A percentile compares a stretch with the other conserved stretches of the same genome.
Evolutionary conservation across 1,140 invertebrate species (phyloP).

Genomic region (Lordiphosa stackelbergi): DNA sequence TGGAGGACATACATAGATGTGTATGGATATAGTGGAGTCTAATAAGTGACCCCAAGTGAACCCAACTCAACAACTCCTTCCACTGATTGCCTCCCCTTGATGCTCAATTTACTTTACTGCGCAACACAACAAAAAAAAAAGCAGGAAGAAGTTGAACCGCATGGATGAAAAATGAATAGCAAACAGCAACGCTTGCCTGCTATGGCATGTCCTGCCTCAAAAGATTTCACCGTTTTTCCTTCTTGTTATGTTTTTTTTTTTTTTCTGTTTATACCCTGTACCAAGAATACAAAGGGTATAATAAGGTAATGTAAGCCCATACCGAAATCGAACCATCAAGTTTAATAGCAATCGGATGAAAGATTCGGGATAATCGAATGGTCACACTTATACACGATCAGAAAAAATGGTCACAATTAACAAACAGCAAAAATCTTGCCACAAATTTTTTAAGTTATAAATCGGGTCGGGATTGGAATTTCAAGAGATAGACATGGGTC

Average conservation of each 20-base stretch:
- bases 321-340: no score
- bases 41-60: conserved; percentile 41
- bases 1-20: not conserved
- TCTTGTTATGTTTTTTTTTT: not conserved
- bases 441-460: no score
- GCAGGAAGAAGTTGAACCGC: conserved; percentile 29
- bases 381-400: no score
- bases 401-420: no score
- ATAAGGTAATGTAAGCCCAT: no score
- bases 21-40: not conserved
- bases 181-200: conserved; percentile 41
- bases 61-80: conserved; percentile 27
- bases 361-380: no score
- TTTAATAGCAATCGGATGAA: no score
- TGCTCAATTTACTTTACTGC: conserved; percentile 53
- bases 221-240: conserved; percentile 31
- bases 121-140: conserved; percentile 6
- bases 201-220: conserved; percentile 50
- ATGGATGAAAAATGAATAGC: conserved; percentile 54
- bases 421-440: no score
- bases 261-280: no score
- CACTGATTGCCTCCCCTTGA: conserved; percentile 30
- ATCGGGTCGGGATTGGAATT: no score
- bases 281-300: no score
- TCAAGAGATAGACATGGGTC: no score